These are phyloP conservation scores for Proales similis DNA, from an alignment of 1,140 invertebrate species.

Conservation along the genomic window DNA sequence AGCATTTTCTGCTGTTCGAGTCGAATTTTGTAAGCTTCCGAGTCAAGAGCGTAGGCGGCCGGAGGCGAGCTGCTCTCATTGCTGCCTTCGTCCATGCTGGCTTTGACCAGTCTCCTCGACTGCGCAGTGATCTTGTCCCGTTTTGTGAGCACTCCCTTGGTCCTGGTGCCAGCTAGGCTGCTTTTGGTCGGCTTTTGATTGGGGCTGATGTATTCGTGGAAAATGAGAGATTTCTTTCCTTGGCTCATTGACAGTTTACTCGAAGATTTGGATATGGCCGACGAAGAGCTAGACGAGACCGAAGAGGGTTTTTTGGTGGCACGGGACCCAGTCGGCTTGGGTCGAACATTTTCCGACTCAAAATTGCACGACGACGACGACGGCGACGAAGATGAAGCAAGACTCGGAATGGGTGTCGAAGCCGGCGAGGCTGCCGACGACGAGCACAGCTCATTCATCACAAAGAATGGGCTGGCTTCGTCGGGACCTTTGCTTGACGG, in stretches of 20 bases:
- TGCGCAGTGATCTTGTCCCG: no score
- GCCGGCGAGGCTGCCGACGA: no score
- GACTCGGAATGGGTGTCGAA: no score
- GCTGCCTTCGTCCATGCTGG: constrained; percentile 17
- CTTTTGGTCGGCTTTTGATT: constrained; percentile 33
- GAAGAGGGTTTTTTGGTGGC: background rate
- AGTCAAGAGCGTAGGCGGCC: no score
- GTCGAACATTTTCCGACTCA: no score
- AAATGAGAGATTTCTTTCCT: constrained; percentile 22
- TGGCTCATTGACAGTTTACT: constrained; percentile 30
- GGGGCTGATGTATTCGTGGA: constrained; percentile 33
- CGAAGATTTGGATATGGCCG: background rate
- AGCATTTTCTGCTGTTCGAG: constrained; percentile 37
- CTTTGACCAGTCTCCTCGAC: background rate
- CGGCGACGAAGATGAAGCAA: no score
- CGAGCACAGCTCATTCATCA: no score
- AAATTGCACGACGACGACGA: no score
- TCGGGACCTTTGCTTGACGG: background rate
- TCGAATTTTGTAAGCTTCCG: constrained; percentile 24
- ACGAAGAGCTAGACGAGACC: background rate
- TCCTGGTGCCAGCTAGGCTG: background rate
- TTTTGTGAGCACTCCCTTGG: no score
- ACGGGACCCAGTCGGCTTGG: background rate
- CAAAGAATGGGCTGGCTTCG: no score
- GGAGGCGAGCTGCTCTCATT: no score